Evolutionary conservation across 2,113 vertebrate genomes (phyloP).

Genomic region (Embiotoca jacksoni): DNA sequence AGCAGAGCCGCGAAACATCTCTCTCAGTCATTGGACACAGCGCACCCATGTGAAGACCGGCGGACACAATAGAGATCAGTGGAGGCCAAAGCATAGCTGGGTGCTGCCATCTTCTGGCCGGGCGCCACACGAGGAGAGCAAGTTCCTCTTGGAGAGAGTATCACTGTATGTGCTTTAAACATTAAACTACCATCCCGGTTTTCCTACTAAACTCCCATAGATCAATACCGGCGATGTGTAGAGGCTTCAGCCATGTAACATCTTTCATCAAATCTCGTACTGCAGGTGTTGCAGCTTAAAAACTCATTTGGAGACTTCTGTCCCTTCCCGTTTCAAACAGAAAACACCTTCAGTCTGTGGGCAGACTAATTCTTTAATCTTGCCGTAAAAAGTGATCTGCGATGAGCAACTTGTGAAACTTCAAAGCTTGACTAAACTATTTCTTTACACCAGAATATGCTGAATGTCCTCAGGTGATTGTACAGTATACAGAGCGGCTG

Average conservation of each 20-base stretch:
- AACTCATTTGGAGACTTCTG: conserved; percentile 7
- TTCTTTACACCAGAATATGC: conserved; percentile 43
- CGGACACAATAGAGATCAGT: conserved; percentile 51
- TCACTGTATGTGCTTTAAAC: background rate
- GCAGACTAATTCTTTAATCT: conserved; percentile 45
- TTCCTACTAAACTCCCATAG: background rate
- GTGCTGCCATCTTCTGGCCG: conserved; percentile 86
- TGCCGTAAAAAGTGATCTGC: conserved; percentile 1
- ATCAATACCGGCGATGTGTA: background rate
- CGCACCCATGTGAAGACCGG: conserved; percentile 19
- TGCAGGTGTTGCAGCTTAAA: conserved; percentile 13
- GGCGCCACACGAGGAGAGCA: conserved; percentile 16
- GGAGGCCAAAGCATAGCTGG: conserved; percentile 71
- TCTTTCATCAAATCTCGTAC: background rate
- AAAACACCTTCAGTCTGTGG: conserved; percentile 27
- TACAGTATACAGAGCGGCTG: conserved; percentile 47
- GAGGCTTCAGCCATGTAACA: background rate
- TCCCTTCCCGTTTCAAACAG: conserved; percentile 10
- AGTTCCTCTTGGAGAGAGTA: background rate
- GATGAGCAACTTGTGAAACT: conserved; percentile 23
- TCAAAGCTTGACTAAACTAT: conserved; percentile 53
- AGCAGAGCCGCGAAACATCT: conserved; percentile 66
- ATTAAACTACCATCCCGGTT: conserved; percentile 4
- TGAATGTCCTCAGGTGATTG: conserved; percentile 68
- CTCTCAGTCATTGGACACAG: conserved; percentile 69